A percentile compares a stretch with the other conserved stretches of the same genome.
Conservation (phyloP, 2,113 vertebrate species). For the Varanus komodoensis region DNA sequence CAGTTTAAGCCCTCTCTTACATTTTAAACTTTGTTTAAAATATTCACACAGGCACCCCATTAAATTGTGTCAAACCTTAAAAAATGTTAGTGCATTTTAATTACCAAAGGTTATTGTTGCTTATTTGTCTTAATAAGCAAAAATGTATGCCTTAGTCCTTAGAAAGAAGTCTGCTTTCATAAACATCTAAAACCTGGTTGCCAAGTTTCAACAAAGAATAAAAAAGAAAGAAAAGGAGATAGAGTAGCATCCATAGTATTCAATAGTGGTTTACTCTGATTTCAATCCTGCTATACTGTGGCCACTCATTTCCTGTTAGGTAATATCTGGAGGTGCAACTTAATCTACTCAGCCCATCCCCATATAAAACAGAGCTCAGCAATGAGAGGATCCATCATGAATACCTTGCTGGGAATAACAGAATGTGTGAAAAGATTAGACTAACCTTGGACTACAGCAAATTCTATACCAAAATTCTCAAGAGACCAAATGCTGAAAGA, state of each 20-base stretch:
- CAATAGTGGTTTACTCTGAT: constrained; percentile 31
- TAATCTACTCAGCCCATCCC: constrained; percentile 30
- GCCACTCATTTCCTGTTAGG: constrained; percentile 46
- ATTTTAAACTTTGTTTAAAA: too few species aligned
- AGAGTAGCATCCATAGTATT: not conserved
- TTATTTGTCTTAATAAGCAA: not conserved
- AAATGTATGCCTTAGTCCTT: not conserved
- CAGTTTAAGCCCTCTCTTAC: not conserved
- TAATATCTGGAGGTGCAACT: constrained; percentile 6
- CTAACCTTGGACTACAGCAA: constrained; percentile 50
- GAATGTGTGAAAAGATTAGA: constrained; percentile 63
- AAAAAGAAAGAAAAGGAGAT: constrained; percentile 19
- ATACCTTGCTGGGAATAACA: constrained; percentile 53
- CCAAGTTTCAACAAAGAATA: not conserved
- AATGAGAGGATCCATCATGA: constrained; percentile 14
- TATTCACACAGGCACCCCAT: too few species aligned
- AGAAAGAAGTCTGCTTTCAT: constrained; percentile 14
- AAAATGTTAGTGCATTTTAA: not conserved
- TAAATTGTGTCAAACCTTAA: too few species aligned
- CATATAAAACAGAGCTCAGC: constrained; percentile 38
- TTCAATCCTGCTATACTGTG: constrained; percentile 10
- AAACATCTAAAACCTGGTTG: not conserved
- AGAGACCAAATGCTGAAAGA: constrained; percentile 55
- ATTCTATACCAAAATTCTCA: constrained; percentile 55
- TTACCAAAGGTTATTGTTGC: not conserved